Percentiles rank a stretch among this genome's conserved stretches.
Evolutionary conservation across 1,140 invertebrate species (phyloP).

Genomic region (Acromyrmex echinatior): DNA sequence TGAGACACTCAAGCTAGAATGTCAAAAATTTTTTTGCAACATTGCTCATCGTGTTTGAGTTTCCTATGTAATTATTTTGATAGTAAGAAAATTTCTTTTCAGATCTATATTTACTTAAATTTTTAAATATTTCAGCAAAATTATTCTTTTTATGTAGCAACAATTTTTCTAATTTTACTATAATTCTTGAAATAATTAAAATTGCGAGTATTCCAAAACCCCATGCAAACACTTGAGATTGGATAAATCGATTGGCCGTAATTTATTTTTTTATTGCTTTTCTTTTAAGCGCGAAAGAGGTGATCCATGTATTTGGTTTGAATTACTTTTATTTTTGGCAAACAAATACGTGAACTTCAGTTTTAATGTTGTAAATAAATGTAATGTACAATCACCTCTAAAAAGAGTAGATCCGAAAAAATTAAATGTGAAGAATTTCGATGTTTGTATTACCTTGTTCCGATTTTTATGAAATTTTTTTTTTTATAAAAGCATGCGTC

Average conservation of each 20-base stretch:
- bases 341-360: neutral
- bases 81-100: no score
- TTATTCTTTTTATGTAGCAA: neutral
- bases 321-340: neutral
- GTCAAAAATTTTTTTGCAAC: no score
- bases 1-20: no score
- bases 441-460: constrained; percentile 41
- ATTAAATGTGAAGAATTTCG: neutral
- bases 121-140: no score
- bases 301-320: constrained; percentile 28
- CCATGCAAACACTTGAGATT: constrained; percentile 29
- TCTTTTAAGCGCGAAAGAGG: constrained; percentile 10
- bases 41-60: no score
- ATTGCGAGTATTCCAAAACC: constrained; percentile 16
- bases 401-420: neutral
- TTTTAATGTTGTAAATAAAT: constrained; percentile 3
- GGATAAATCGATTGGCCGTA: neutral
- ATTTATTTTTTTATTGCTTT: constrained; percentile 27
- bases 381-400: neutral
- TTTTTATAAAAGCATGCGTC: constrained; percentile 42
- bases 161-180: constrained; percentile 34
- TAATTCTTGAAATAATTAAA: constrained; percentile 18
- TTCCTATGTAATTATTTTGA: no score
- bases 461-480: neutral
- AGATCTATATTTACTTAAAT: no score